Base-by-base conservation (phyloP, 2,888 invertebrate genomes). In the Brenthis daphne region DNA sequence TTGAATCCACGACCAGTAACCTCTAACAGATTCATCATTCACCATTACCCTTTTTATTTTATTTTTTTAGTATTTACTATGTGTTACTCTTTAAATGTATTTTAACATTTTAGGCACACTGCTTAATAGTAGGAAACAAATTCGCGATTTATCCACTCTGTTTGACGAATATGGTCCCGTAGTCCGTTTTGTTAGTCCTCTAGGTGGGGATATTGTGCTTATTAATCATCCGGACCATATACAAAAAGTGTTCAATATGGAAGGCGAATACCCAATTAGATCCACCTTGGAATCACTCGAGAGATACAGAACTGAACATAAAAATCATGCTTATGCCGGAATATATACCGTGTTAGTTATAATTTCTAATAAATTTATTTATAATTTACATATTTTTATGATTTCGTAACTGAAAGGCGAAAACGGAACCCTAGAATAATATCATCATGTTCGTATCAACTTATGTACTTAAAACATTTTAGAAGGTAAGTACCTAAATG, bases 211-310 rank as follows among this genome's bases (percentile, higher is more conserved):
- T 74, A 94, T 95, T 24, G 94, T 95, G 3, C 87, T 95, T 71
- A 85, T 95, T 58, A 94, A 93, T 78, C 93, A 95, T 64, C 95
- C 95, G 0, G 95, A 95, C 68, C 94, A 95, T 76, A 94, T 95
- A 55, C 93, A 94, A 70, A 92, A 94, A 73, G 94, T 95, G 2
- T 94, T 94, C 73, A 85, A 92, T 2, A 93, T 93, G 82, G 95
- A 95, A 76, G 95, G 94, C 0, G 91, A 93, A 3, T 88, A 85
- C 56, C 95, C 95, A 0, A 85, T 94, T 4, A 87, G 95, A 48
- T 95, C 95, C 0, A 92, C 93, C 2, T 88, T 95, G 66, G 95
- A 95, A 76, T 94, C 94, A 1, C 84, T 95, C 60, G 94, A 95
- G 74, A 94, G 94, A 75, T 95, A 95, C 79, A 89, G 95, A n/a